Evolutionary conservation across 2,888 invertebrate species (phyloP), one percentile per base, ranked within the genome.

Genomic region (Anthoptus insignis): DNA sequence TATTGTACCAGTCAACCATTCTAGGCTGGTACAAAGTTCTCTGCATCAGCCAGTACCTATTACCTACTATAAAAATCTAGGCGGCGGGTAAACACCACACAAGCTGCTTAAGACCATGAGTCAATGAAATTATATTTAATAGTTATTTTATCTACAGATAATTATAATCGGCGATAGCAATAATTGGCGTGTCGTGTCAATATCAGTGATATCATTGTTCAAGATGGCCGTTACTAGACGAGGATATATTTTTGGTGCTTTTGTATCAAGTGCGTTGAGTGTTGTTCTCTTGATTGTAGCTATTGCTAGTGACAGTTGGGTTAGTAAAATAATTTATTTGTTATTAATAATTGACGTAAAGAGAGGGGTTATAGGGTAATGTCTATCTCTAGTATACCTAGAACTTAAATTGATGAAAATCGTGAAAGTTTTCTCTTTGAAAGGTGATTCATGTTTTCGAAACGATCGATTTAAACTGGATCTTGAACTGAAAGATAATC

Each of bases 211-310:
- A 60, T 56, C 57, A 65, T 24, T 32, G 49, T 61, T 32, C 66
- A 69, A 79, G 53, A 93, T 93, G 93, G 93, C 93, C 69, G 92
- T 89, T 16, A 91, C 90, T 6, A 78, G 89, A 9, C 83, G 91
- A 1, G 88, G 82, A 29, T 92, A 86, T 42, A 89, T 93, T 71
- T 92, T 91, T 50, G 76, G 85, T 63, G 86, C 90, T 11, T 93
- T 93, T 73, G 59, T 92, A 7, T 81, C 78, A 0, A 86, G 92
- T 80, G 81, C 89, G 3, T 56, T 89, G 4, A 81, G 86, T 76
- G 84, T 90, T n/a, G 69, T 90, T 58, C 75, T 93, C 7, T 76
- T 87, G 14, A 72, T 91, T 8, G 79, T 90, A 0, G 79, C 90
- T 0, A 74, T 91, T 16, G 76, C 91, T 1, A 93, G 89, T 73